These are phyloP conservation scores for Colaptes auratus DNA, from an alignment of 2,113 vertebrate species.

Conservation along the genomic window DNA sequence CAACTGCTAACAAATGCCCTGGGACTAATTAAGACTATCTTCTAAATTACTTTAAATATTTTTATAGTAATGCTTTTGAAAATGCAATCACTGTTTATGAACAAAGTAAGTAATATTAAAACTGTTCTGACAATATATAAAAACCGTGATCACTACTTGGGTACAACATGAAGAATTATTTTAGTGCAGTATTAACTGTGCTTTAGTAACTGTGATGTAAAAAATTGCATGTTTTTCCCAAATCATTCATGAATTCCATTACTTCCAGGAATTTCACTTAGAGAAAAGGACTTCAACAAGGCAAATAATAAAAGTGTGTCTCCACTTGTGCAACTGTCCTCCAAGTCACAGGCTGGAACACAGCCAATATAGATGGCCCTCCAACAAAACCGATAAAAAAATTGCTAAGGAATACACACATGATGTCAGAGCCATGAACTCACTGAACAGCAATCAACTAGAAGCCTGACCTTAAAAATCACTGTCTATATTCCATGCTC, in stretches of 20 bases:
- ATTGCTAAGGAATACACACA: not conserved
- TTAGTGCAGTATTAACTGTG: not conserved
- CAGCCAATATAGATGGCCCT: not conserved
- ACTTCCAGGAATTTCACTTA: slow-evolving; percentile 1
- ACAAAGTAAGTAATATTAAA: not conserved
- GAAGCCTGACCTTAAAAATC: not conserved
- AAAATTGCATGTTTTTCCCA: not conserved
- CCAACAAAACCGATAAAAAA: not conserved
- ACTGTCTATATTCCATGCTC: not conserved
- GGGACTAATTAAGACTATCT: not conserved
- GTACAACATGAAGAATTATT: not conserved
- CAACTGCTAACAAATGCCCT: not conserved
- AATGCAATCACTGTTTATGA: not conserved
- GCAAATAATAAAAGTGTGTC: not conserved
- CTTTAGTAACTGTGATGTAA: not conserved
- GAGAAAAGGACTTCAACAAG: not conserved
- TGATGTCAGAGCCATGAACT: not conserved
- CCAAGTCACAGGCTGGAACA: not conserved
- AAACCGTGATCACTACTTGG: not conserved
- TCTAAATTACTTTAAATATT: not conserved
- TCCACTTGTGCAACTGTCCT: not conserved
- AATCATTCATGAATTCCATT: not conserved
- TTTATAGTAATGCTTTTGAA: not conserved
- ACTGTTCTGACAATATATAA: not conserved
- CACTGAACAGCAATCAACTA: not conserved